Evolutionary conservation across 2,888 invertebrate species (phyloP).

Genomic region (Gortyna flavago): DNA sequence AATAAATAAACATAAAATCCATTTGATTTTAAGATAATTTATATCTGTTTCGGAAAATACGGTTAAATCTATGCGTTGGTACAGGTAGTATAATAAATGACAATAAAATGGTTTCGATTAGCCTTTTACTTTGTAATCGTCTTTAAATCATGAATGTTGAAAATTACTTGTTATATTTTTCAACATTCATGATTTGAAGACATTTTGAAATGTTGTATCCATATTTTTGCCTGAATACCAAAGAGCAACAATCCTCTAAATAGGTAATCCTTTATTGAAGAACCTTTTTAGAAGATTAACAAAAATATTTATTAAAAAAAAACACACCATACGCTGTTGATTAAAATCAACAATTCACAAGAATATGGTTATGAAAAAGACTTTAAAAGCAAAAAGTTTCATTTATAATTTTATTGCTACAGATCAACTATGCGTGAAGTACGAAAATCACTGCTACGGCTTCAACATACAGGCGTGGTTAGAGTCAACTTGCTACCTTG

Average conservation of each 20-base stretch:
- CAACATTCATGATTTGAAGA: not conserved
- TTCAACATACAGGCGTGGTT: not conserved
- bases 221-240: not conserved
- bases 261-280: not conserved
- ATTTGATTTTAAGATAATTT: not conserved
- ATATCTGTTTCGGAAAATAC: not conserved
- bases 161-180: too few species aligned
- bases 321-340: not conserved
- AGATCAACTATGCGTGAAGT: not conserved
- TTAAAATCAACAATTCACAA: slow-evolving; percentile 27
- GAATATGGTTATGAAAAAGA: slow-evolving; percentile 28
- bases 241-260: not conserved
- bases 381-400: slow-evolving; percentile 1
- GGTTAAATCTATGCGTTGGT: not conserved
- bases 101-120: not conserved
- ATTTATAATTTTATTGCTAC: slow-evolving; percentile 12
- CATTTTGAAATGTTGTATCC: not conserved
- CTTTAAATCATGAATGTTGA: too few species aligned
- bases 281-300: not conserved
- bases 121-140: not conserved
- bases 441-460: not conserved
- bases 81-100: not conserved
- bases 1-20: not conserved
- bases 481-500: not conserved
- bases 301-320: not conserved